Conservation (phyloP, 2,888 invertebrate genomes). For the Stenoptilia bipunctidactyla region DNA sequence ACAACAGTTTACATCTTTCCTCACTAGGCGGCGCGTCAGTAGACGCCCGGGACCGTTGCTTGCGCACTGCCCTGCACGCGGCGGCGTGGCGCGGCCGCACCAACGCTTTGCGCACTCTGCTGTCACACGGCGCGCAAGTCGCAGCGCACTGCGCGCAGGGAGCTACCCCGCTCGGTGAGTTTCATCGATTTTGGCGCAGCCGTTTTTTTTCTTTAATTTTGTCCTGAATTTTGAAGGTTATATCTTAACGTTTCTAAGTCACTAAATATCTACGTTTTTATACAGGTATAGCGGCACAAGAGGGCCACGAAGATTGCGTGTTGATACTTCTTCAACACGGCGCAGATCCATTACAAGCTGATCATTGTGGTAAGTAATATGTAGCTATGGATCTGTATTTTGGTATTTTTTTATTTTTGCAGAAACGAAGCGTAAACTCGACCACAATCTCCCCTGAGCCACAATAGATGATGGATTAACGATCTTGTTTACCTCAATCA, state of each 20-base stretch:
- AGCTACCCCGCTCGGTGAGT: constrained; percentile 88
- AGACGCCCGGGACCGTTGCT: constrained; percentile 89
- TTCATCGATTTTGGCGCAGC: too few species aligned
- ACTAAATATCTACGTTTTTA: too few species aligned
- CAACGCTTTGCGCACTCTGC: constrained; percentile 82
- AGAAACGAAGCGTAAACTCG: too few species aligned
- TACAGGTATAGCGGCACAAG: constrained; percentile 91
- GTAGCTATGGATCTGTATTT: too few species aligned
- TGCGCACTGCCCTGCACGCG: constrained; percentile 91
- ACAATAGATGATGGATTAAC: too few species aligned
- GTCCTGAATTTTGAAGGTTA: too few species aligned
- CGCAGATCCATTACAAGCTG: constrained; percentile 87
- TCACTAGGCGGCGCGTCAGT: constrained; percentile 84
- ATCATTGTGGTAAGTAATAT: constrained; percentile 80
- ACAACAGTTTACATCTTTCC: too few species aligned
- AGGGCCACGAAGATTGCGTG: constrained; percentile 94
- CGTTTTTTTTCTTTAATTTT: too few species aligned
- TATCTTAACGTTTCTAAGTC: too few species aligned
- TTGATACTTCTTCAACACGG: constrained; percentile 85
- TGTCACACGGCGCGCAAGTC: constrained; percentile 85
- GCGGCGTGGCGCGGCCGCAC: constrained; percentile 97
- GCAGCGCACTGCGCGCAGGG: constrained; percentile 96
- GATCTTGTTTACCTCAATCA: too few species aligned
- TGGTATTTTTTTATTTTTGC: too few species aligned
- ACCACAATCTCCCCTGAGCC: too few species aligned